A percentile compares a stretch with the other conserved stretches of the same genome.
Conservation (phyloP, 2,113 vertebrate genomes). For the Ceyx cyanopectus region DNA sequence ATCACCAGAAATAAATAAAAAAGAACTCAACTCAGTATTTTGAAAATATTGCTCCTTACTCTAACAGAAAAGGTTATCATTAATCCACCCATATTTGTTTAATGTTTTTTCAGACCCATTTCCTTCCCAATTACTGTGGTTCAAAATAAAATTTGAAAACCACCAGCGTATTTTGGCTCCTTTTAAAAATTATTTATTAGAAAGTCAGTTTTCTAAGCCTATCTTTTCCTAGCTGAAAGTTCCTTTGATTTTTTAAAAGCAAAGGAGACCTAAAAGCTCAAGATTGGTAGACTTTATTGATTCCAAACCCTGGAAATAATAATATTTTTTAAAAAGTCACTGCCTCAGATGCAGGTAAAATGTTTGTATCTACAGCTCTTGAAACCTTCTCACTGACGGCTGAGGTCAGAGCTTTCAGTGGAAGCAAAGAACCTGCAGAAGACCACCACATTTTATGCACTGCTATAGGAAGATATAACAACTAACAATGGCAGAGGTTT, state of each 20-base stretch:
- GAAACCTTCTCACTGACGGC: neutral
- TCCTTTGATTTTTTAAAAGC: slow-evolving; percentile 54
- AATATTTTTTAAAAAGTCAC: neutral
- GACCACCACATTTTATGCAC: neutral
- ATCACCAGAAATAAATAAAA: slow-evolving; percentile 1
- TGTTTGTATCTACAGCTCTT: neutral
- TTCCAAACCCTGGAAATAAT: neutral
- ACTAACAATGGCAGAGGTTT: neutral
- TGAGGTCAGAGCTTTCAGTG: neutral
- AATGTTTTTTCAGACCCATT: neutral
- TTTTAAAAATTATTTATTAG: slow-evolving; percentile 13
- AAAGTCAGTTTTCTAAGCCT: neutral
- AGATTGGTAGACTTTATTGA: neutral
- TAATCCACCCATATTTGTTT: neutral
- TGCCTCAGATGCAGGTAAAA: neutral
- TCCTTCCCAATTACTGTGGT: neutral
- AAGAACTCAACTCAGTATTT: neutral
- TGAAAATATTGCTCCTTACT: neutral
- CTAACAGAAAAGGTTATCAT: neutral
- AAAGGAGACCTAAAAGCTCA: neutral
- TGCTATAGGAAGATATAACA: neutral
- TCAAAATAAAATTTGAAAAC: slow-evolving; percentile 15
- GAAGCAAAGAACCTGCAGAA: neutral
- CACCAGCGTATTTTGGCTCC: neutral
- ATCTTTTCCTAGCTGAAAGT: neutral